A percentile compares a stretch with the other conserved stretches of the same genome.
phyloP scores from a whole-genome alignment of 2,797 vertebrate genomes.

The Aphelocoma californica region DNA sequence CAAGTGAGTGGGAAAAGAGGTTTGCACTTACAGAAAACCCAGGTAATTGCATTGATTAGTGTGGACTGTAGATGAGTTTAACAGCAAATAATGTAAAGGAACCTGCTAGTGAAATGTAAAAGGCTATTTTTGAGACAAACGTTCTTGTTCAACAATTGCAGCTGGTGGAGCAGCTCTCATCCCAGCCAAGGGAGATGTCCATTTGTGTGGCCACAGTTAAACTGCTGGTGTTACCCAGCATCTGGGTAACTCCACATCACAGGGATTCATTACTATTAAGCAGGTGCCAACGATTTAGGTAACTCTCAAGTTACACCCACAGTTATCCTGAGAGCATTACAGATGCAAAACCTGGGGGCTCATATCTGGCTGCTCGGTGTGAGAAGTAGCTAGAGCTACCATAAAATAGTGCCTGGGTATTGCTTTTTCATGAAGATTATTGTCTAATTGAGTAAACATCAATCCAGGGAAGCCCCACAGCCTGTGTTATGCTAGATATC shows the following conservation, averaged over 20 bases:
- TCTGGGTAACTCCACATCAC: not conserved
- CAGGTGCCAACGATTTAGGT: not conserved
- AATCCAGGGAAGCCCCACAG: not conserved
- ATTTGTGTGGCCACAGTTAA: not conserved
- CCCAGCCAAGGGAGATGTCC: not conserved
- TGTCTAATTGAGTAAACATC: not conserved
- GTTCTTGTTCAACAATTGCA: not conserved
- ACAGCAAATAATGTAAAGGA: not conserved
- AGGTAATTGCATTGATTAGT: not conserved
- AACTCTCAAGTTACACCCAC: not conserved
- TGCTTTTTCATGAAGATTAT: not conserved
- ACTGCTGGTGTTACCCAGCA: not conserved
- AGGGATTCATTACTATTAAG: not conserved
- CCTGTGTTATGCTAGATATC: not conserved
- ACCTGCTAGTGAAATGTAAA: not conserved
- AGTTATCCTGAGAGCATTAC: not conserved
- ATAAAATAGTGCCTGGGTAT: not conserved
- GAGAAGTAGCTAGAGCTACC: not conserved
- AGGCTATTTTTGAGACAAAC: not conserved
- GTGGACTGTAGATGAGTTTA: not conserved
- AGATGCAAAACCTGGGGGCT: not conserved
- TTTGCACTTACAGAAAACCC: not conserved
- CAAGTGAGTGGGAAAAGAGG: not conserved
- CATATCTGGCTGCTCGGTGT: not conserved
- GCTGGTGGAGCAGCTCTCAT: not conserved